These are phyloP conservation scores for Monochamus alternatus DNA, from an alignment of 2,888 invertebrate genomes.

Conservation along the genomic window DNA sequence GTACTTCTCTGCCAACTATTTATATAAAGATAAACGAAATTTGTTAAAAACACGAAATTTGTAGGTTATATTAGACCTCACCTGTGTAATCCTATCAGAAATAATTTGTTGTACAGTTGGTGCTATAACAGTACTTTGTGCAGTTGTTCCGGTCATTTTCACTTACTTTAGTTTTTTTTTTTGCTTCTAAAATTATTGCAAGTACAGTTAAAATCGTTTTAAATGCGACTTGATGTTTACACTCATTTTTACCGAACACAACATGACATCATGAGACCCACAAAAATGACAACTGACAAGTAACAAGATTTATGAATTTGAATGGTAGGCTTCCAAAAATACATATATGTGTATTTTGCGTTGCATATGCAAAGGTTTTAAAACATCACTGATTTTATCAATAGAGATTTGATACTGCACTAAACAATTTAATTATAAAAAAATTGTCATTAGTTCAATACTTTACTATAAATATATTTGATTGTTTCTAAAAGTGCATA, in stretches of 20 bases:
- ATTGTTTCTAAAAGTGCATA: too few species aligned
- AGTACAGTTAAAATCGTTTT: not conserved
- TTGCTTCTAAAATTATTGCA: not conserved
- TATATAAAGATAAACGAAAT: slow-evolving; percentile 54
- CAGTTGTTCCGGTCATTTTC: slow-evolving; percentile 44
- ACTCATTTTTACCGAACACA: not conserved
- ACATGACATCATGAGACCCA: too few species aligned
- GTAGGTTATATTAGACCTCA: slow-evolving; percentile 64
- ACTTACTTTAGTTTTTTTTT: not conserved
- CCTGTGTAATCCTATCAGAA: slow-evolving; percentile 91
- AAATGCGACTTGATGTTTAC: not conserved
- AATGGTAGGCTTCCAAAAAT: not conserved
- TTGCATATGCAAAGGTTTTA: not conserved
- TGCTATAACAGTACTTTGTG: slow-evolving; percentile 76
- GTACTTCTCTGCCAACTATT: slow-evolving; percentile 91
- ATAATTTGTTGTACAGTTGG: slow-evolving; percentile 94
- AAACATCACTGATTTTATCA: not conserved
- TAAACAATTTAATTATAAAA: too few species aligned
- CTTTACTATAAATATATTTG: too few species aligned
- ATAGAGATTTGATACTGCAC: too few species aligned
- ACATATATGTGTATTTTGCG: not conserved
- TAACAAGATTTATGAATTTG: too few species aligned
- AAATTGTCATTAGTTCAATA: too few species aligned
- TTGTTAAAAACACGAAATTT: slow-evolving; percentile 14
- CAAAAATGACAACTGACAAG: too few species aligned